phyloP scores from a whole-genome alignment of 2,888 invertebrate genomes.

The Ichneumoninae sp. region DNA sequence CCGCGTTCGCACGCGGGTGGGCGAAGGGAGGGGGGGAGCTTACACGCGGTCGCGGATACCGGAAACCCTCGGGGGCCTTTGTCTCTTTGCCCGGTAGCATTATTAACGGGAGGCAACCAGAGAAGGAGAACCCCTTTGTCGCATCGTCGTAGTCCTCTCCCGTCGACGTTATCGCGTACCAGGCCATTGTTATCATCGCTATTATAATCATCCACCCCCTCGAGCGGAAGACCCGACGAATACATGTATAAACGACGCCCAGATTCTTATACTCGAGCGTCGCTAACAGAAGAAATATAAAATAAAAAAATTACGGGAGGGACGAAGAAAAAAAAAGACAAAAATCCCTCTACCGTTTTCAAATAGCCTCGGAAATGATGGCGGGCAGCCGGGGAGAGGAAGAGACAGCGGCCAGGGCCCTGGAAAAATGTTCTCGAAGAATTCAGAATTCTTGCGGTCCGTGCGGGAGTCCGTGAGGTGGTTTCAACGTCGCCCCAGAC shows the following conservation, averaged over 20 bases:
- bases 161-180: slow-evolving; percentile 60
- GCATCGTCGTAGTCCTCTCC: slow-evolving; percentile 46
- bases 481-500: slow-evolving; percentile 54
- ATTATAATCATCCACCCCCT: slow-evolving; percentile 65
- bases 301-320: slow-evolving; percentile 11
- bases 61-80: slow-evolving; percentile 55
- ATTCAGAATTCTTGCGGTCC: slow-evolving; percentile 46
- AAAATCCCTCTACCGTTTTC: slow-evolving; percentile 37
- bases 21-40: not conserved
- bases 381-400: slow-evolving; percentile 12
- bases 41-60: slow-evolving; percentile 49
- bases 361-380: slow-evolving; percentile 1
- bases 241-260: slow-evolving; percentile 34
- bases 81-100: slow-evolving; percentile 60
- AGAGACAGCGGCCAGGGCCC: not conserved
- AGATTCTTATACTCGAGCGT: slow-evolving; percentile 25
- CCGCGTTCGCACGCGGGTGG: not conserved
- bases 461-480: slow-evolving; percentile 1
- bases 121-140: slow-evolving; percentile 50
- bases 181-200: slow-evolving; percentile 65
- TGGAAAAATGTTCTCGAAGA: slow-evolving; percentile 32
- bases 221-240: slow-evolving; percentile 46
- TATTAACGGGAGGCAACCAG: slow-evolving; percentile 63
- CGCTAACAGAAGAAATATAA: slow-evolving; percentile 12
- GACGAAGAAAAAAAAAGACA: slow-evolving; percentile 1